These are phyloP conservation scores for Melitaea athalia DNA, from an alignment of 2,888 invertebrate genomes.

Conservation along the genomic window DNA sequence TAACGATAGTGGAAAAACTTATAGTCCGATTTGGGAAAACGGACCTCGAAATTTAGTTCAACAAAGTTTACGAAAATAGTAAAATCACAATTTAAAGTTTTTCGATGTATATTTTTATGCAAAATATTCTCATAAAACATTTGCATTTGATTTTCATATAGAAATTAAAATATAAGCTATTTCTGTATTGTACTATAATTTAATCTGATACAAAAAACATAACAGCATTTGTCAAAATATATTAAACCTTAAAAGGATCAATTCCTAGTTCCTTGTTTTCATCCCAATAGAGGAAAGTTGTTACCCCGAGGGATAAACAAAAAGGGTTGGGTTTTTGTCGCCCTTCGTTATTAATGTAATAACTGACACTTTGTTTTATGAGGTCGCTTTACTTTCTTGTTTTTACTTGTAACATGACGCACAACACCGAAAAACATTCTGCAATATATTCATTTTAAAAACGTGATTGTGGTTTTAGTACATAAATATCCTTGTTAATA, in stretches of 20 bases:
- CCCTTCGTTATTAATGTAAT: conserved; percentile 79
- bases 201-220: not conserved
- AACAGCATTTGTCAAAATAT: not conserved
- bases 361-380: conserved; percentile 80
- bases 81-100: no score
- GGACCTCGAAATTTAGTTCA: no score
- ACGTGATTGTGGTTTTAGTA: no score
- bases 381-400: conserved; percentile 67
- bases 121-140: no score
- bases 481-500: not conserved
- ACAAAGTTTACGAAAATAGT: no score
- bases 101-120: no score
- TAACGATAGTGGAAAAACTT: no score
- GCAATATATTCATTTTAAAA: not conserved
- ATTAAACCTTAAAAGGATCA: conserved; percentile 3
- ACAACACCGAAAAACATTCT: conserved; percentile 27
- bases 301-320: conserved; percentile 67
- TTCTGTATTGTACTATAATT: no score
- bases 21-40: no score
- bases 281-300: conserved; percentile 44
- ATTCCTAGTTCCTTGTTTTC: conserved; percentile 37
- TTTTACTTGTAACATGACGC: conserved; percentile 21
- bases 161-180: no score
- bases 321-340: conserved; percentile 69
- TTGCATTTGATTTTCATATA: no score